phyloP scores from a whole-genome alignment of 2,888 invertebrate genomes.

The Eupithecia dodoneata region DNA sequence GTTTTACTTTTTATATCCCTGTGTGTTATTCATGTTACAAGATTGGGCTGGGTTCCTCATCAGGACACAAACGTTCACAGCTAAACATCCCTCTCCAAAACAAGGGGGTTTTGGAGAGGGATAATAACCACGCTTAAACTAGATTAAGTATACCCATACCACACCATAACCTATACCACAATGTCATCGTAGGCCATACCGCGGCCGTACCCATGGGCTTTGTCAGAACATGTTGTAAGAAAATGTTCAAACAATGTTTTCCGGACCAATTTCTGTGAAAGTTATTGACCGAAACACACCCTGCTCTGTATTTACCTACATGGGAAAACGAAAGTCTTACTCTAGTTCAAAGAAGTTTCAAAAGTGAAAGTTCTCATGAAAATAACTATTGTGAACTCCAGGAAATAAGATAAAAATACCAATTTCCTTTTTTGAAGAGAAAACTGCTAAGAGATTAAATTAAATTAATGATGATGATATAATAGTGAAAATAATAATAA shows the following conservation, averaged over 20 bases:
- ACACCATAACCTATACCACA: not conserved
- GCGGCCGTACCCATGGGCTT: not conserved
- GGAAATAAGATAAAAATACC: not conserved
- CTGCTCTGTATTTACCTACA: slow-evolving; percentile 27
- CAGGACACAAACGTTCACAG: no score
- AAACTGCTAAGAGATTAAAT: not conserved
- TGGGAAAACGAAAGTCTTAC: slow-evolving; percentile 39
- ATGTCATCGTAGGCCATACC: not conserved
- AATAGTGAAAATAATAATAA: slow-evolving; percentile 17
- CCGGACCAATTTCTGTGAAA: slow-evolving; percentile 35
- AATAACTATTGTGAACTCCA: not conserved
- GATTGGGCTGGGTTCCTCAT: no score
- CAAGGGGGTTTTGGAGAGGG: no score
- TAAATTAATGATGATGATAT: slow-evolving; percentile 11
- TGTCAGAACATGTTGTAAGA: not conserved
- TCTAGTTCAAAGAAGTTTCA: slow-evolving; percentile 2
- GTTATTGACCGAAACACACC: slow-evolving; percentile 35
- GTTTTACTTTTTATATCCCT: no score
- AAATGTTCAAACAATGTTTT: slow-evolving; percentile 24
- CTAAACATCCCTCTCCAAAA: no score
- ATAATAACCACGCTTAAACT: no score
- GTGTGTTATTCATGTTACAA: no score
- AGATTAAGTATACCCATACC: no score
- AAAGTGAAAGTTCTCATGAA: not conserved
- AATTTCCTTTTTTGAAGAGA: not conserved